Percentiles rank a stretch among this genome's conserved stretches.
Evolutionary conservation across 30 jellyfish, hydroid and myxozoan genomes (phyloP).

Genomic region (Aurelia sp.): DNA sequence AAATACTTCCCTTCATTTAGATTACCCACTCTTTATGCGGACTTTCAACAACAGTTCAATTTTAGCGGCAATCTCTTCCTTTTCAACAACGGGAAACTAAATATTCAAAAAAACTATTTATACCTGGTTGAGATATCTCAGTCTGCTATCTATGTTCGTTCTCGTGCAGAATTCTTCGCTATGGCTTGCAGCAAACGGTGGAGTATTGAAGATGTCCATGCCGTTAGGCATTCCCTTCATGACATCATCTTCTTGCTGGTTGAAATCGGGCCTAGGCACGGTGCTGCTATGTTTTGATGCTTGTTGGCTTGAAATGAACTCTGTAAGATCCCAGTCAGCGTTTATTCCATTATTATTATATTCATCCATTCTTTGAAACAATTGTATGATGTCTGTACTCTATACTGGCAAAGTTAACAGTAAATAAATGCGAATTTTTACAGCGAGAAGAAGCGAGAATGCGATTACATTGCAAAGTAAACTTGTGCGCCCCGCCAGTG

Average conservation of each 20-base stretch:
- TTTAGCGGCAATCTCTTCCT: too few relatives aligned
- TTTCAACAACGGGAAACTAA: too few relatives aligned
- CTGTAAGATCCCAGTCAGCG: constrained; percentile 77
- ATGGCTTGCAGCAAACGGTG: constrained; percentile 38
- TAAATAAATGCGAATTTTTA: not conserved
- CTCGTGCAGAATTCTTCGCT: constrained; percentile 82
- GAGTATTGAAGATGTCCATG: constrained; percentile 71
- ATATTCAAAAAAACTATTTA: not conserved
- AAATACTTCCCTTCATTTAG: too few relatives aligned
- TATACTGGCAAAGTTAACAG: not conserved
- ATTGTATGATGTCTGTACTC: not conserved
- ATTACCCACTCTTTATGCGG: too few relatives aligned
- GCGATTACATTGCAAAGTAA: constrained; percentile 22
- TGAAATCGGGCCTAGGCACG: constrained; percentile 64
- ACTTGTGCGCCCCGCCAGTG: constrained; percentile 58
- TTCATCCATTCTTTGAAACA: not conserved
- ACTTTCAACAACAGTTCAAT: too few relatives aligned
- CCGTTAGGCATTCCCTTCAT: constrained; percentile 35
- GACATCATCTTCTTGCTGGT: constrained; percentile 4
- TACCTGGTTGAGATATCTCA: constrained; percentile 86
- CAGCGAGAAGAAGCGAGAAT: not conserved
- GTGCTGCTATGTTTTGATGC: constrained; percentile 9
- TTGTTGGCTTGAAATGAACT: constrained; percentile 54
- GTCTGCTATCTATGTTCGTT: constrained; percentile 75
- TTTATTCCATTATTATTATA: not conserved